Conservation (phyloP, 1,140 invertebrate species). For the Polyergus mexicanus region DNA sequence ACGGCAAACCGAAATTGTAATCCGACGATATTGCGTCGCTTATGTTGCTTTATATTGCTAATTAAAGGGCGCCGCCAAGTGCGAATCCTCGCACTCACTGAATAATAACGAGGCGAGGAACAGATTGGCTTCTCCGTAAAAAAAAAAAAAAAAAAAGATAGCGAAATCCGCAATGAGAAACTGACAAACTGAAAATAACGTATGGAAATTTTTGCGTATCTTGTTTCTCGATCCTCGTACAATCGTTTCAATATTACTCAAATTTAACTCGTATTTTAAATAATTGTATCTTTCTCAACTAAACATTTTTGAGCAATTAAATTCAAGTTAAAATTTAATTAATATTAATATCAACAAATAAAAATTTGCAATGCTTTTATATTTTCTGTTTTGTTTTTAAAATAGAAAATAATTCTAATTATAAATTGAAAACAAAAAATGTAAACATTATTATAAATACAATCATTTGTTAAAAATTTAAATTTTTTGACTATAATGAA, state of each 20-base stretch:
- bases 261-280: slow-evolving; percentile 4
- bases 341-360: neutral
- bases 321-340: neutral
- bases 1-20: slow-evolving; percentile 42
- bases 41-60: slow-evolving; percentile 55
- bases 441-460: neutral
- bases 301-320: neutral
- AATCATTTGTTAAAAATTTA: neutral
- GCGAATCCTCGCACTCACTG: slow-evolving; percentile 54
- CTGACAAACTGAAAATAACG: neutral
- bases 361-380: neutral
- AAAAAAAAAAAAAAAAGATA: slow-evolving; percentile 29
- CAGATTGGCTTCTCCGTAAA: slow-evolving; percentile 8
- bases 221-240: too few species aligned
- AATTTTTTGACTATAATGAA: neutral
- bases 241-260: neutral
- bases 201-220: neutral
- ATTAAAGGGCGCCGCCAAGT: slow-evolving; percentile 47
- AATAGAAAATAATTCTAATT: neutral
- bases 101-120: slow-evolving; percentile 50
- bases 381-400: neutral
- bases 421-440: neutral
- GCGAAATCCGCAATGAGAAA: slow-evolving; percentile 16
- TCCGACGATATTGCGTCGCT: slow-evolving; percentile 47
- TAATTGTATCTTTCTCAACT: neutral